A percentile compares a stretch with the other conserved stretches of the same genome.
phyloP scores from a whole-genome alignment of 2,888 invertebrate species.

The Sicus ferrugineus region DNA sequence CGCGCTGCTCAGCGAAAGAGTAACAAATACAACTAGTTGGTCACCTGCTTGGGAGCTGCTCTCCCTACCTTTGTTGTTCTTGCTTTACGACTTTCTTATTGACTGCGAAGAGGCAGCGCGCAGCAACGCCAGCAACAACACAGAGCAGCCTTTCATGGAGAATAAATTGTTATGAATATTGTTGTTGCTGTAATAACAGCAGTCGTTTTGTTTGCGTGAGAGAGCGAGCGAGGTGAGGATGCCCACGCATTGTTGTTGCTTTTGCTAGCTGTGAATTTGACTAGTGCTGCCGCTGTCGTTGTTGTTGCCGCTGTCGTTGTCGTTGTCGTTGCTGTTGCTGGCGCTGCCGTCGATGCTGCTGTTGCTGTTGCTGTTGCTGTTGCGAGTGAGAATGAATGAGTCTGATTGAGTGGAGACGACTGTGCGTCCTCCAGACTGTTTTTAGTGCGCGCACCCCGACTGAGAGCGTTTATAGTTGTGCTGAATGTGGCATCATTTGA shows the following conservation, averaged over 20 bases:
- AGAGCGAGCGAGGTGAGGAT: slow-evolving; percentile 29
- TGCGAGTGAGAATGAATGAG: slow-evolving; percentile 22
- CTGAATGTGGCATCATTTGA: slow-evolving; percentile 22
- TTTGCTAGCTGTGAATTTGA: neutral
- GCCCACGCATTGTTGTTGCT: slow-evolving; percentile 4
- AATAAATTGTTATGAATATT: slow-evolving; percentile 21
- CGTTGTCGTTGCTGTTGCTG: neutral
- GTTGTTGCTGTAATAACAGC: slow-evolving; percentile 23
- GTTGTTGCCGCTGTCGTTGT: slow-evolving; percentile 3
- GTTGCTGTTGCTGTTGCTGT: slow-evolving; percentile 14
- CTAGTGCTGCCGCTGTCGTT: slow-evolving; percentile 22
- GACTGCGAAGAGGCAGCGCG: neutral
- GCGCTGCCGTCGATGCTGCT: slow-evolving; percentile 22
- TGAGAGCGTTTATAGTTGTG: slow-evolving; percentile 26
- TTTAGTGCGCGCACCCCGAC: neutral
- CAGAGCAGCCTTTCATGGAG: slow-evolving; percentile 12
- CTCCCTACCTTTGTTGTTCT: neutral
- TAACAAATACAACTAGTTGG: slow-evolving; percentile 39
- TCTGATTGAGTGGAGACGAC: slow-evolving; percentile 25
- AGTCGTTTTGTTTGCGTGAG: slow-evolving; percentile 8
- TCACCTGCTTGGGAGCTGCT: neutral
- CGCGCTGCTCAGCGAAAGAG: neutral
- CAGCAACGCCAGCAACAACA: neutral
- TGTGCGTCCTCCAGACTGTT: slow-evolving; percentile 18
- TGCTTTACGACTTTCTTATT: neutral